Percentiles rank a stretch among this genome's conserved stretches.
Conservation (phyloP, 2,888 invertebrate species). For the Xylophagus ater region DNA sequence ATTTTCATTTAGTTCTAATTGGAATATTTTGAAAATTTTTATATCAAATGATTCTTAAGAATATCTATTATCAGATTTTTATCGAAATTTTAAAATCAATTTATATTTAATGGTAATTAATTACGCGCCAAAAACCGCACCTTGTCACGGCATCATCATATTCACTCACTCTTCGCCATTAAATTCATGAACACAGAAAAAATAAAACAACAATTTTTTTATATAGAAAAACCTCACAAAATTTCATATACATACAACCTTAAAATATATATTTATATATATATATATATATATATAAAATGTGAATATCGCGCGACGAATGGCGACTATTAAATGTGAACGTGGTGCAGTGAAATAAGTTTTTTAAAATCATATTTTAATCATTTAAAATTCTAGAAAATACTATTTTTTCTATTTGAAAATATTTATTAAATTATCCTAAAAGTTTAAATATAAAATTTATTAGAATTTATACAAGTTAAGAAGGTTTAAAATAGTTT, state of each 20-base stretch:
- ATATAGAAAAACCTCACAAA: constrained; percentile 4
- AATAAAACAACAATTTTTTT: constrained; percentile 6
- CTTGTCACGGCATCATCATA: constrained; percentile 15
- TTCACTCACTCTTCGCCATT: constrained; percentile 11
- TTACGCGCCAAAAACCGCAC: constrained; percentile 15
- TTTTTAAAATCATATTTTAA: too few species aligned
- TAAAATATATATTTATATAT: neutral
- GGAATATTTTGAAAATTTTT: constrained; percentile 4
- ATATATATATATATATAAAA: neutral
- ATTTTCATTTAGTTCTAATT: constrained; percentile 6
- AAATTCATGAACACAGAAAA: constrained; percentile 9
- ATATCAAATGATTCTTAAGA: neutral
- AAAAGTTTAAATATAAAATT: too few species aligned
- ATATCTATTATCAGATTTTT: neutral
- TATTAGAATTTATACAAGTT: too few species aligned
- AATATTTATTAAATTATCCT: too few species aligned
- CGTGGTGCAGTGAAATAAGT: too few species aligned
- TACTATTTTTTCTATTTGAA: too few species aligned
- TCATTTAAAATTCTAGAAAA: too few species aligned
- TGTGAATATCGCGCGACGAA: neutral
- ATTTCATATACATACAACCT: neutral
- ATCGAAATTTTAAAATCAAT: constrained; percentile 3
- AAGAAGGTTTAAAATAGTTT: too few species aligned
- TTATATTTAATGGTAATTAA: constrained; percentile 6
- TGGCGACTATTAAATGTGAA: neutral